Conservation (phyloP, 53 echinoderm and acorn worm genomes). For the Patiria pectinifera region DNA sequence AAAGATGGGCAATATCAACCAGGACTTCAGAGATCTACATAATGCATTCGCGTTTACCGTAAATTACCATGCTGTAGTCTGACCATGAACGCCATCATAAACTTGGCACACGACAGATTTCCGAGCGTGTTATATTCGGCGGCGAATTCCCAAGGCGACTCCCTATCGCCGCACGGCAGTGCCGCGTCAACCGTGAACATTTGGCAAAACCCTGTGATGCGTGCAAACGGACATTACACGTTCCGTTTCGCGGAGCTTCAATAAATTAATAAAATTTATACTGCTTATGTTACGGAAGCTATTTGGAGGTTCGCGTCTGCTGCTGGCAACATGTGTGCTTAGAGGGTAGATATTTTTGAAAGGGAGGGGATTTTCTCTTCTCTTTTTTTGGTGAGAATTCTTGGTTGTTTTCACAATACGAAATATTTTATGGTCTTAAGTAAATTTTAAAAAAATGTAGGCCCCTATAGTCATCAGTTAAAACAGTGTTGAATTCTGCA, state of each 20-base stretch:
- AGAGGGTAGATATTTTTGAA: background rate
- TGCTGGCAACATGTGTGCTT: background rate
- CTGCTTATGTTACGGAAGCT: constrained; percentile 34
- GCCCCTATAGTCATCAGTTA: no score
- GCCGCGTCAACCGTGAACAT: constrained; percentile 60
- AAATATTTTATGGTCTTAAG: no score
- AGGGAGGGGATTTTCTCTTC: background rate
- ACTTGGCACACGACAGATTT: constrained; percentile 51
- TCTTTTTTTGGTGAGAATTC: no score
- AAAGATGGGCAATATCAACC: background rate
- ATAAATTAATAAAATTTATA: constrained; percentile 55
- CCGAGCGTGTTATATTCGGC: constrained; percentile 31
- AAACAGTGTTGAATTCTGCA: no score
- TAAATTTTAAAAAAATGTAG: no score
- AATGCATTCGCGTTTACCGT: background rate
- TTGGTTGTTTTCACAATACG: no score
- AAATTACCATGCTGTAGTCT: background rate
- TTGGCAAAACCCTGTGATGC: constrained; percentile 48
- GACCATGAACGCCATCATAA: constrained; percentile 14
- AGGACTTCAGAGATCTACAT: background rate
- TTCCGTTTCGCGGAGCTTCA: constrained; percentile 47
- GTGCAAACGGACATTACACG: constrained; percentile 62
- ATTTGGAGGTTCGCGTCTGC: constrained; percentile 4
- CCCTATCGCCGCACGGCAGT: constrained; percentile 27
- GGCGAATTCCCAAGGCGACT: constrained; percentile 46